A percentile compares a stretch with the other conserved stretches of the same genome.
Conservation (phyloP, 1,140 invertebrate species). For the Bemisia tabaci region DNA sequence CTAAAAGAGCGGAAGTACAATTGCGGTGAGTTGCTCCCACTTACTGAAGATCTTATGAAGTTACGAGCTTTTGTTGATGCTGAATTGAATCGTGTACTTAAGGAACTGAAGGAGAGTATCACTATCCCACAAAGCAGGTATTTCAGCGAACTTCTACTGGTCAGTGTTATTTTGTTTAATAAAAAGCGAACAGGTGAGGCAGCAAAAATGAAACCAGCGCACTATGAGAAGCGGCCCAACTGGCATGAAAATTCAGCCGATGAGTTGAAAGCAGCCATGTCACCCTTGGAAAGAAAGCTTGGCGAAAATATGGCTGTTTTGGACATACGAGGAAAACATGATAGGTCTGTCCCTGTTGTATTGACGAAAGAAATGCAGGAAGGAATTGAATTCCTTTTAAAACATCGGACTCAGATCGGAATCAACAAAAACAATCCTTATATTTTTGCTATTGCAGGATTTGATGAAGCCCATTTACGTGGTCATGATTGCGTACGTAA, state of each 20-base stretch:
- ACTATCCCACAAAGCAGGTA: background rate
- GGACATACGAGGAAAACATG: background rate
- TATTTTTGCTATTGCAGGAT: background rate
- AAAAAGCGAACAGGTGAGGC: background rate
- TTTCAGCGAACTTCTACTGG: background rate
- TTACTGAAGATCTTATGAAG: background rate
- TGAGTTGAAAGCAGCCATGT: background rate
- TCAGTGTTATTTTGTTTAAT: background rate
- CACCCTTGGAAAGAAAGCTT: background rate
- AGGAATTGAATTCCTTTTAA: background rate
- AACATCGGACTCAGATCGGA: background rate
- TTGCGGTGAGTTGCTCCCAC: background rate
- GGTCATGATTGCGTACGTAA: background rate
- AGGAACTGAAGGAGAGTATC: background rate
- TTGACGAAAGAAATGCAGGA: background rate
- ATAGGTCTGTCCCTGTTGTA: background rate
- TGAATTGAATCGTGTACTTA: background rate
- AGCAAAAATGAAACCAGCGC: background rate
- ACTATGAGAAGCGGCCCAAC: background rate
- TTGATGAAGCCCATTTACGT: background rate
- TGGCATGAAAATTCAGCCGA: background rate
- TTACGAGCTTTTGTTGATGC: background rate
- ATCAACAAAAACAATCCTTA: constrained; percentile 1
- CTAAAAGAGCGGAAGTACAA: background rate
- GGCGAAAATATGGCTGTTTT: background rate